Base-by-base conservation (phyloP, 2,888 invertebrate species). In the Thereva nobilitata region DNA sequence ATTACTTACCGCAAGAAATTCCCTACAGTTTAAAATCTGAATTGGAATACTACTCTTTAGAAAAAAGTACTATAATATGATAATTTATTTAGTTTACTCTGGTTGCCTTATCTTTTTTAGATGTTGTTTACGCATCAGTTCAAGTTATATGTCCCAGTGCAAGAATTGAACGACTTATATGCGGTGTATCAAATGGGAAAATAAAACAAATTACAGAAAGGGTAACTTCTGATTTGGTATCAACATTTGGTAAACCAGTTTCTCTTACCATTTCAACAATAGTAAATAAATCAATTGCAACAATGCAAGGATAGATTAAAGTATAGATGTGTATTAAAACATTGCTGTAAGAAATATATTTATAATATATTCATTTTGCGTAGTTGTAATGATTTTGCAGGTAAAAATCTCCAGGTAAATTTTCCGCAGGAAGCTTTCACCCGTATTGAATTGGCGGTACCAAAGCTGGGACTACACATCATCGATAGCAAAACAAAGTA, bases 1-100 rank as follows among this genome's bases (percentile, higher is more conserved):
- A 98, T 76, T 86, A 88, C 75, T 80, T 97, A 50, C 87, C 89
- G 0, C 86, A 93, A 72, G 94, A 97, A 82, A 86, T 97, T 50
- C 97, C 97, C 0, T 97, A 97, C 76, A 83, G 79, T 47, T 76
- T 96, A 4, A 82, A 84, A 68, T 83, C 87, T 5, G 75, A 83
- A 56, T 76, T 94, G 10, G 91, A 92, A 76, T 87, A 87, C 76
- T 87, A 86, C 72, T 86, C 88, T 72, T 82, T 84, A 59, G 82
- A 85, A 40, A 52, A 53, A 64, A 45, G 44, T 45, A 55, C 9
- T 38, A 40, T 64, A 12, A 40, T 63, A 23, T 37, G 47, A 34
- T 54, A 38, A 53, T 45, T 54, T 4, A 7, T 4, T 1, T 6
- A 40, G 23, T 61, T 5, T n/a, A 50, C 41, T 42, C 23, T 34